Evolutionary conservation across 2,888 invertebrate species (phyloP).

Genomic region (Pristionchus fissidentatus): DNA sequence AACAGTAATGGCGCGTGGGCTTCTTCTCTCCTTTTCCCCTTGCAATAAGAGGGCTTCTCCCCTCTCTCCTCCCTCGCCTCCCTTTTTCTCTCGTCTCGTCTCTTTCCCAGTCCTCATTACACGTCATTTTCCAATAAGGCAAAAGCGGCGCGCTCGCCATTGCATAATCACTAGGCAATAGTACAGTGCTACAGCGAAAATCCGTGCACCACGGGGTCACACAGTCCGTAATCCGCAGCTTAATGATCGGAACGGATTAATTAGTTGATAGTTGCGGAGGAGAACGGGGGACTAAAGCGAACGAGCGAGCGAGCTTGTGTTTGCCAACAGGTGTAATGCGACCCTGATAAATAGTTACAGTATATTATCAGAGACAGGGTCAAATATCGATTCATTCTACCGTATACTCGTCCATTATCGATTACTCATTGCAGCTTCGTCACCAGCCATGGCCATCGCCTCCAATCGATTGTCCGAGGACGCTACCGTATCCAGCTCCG

Average conservation of each 20-base stretch:
- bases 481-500: conserved; percentile 17
- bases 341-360: not conserved
- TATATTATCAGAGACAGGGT: not conserved
- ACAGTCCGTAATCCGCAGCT: conserved; percentile 28
- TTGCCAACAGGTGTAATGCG: not conserved
- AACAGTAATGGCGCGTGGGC: not conserved
- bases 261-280: too few relatives aligned
- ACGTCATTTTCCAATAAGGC: conserved; percentile 39
- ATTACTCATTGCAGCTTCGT: not conserved
- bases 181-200: not conserved
- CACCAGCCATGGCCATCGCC: not conserved
- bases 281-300: not conserved
- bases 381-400: not conserved
- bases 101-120: not conserved
- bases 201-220: conserved; percentile 19
- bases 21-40: not conserved
- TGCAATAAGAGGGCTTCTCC: too few relatives aligned
- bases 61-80: not conserved
- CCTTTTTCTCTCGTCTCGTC: not conserved
- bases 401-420: not conserved
- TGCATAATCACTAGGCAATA: too few relatives aligned
- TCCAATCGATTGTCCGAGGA: conserved; percentile 1
- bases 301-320: too few relatives aligned
- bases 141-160: too few relatives aligned
- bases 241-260: conserved; percentile 35